phyloP scores from a whole-genome alignment of 2,888 invertebrate genomes.

The Nemotelus pantherinus region DNA sequence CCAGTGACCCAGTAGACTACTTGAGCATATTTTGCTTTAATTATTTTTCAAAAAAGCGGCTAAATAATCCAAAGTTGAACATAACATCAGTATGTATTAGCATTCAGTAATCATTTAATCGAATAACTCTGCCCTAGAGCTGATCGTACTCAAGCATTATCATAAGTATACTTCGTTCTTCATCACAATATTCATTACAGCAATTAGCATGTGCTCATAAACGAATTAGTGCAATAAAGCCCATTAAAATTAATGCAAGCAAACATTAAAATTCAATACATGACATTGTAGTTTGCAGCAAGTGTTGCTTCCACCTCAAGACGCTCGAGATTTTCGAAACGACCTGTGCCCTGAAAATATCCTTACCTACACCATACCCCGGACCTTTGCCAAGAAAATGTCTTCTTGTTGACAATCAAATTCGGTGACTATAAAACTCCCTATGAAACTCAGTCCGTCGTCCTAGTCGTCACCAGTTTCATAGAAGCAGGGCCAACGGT shows the following conservation, averaged over 20 bases:
- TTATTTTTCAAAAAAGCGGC: too few species aligned
- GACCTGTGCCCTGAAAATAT: neutral
- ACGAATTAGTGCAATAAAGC: neutral
- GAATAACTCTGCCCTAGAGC: too few species aligned
- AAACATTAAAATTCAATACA: neutral
- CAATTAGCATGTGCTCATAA: conserved; percentile 1
- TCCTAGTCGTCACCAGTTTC: too few species aligned
- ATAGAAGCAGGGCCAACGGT: too few species aligned
- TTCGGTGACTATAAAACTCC: neutral
- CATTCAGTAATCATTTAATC: too few species aligned
- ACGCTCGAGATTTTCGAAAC: neutral
- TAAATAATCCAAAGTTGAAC: too few species aligned
- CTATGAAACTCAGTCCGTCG: neutral
- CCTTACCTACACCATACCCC: neutral
- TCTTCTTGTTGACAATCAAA: neutral
- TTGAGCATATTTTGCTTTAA: too few species aligned
- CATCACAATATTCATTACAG: neutral
- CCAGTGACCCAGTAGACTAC: too few species aligned
- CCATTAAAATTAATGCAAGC: conserved; percentile 1
- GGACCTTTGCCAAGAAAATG: neutral
- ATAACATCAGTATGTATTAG: too few species aligned
- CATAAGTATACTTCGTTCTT: neutral
- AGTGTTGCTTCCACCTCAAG: neutral
- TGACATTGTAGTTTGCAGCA: neutral
- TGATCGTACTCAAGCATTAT: too few species aligned